phyloP scores from a whole-genome alignment of 2,113 vertebrate genomes.

The Pseudopodoces humilis region DNA sequence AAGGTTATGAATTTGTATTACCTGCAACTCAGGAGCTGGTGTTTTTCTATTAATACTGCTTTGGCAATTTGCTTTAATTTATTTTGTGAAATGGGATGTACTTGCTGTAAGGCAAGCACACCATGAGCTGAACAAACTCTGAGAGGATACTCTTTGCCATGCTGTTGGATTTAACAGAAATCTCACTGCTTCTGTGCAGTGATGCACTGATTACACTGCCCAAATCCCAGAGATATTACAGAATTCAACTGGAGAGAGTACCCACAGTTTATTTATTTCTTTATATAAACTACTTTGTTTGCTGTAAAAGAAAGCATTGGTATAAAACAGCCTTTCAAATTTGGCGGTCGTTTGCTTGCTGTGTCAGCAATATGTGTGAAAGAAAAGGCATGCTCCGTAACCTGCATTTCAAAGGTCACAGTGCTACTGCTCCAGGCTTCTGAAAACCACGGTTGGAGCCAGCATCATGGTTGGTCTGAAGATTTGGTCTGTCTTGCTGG shows the following conservation, averaged over 20 bases:
- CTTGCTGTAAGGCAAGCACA: neutral
- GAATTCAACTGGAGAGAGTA: neutral
- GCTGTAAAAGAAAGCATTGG: neutral
- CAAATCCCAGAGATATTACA: too few relatives aligned
- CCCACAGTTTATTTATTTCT: neutral
- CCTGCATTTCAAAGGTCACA: constrained; percentile 42
- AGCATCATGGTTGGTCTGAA: constrained; percentile 56
- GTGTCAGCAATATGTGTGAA: constrained; percentile 40
- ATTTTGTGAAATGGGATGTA: neutral
- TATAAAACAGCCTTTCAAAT: neutral
- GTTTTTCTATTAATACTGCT: neutral
- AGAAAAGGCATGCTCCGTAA: neutral
- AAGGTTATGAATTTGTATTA: neutral
- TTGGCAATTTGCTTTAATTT: neutral
- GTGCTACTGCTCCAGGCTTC: neutral
- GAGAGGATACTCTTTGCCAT: neutral
- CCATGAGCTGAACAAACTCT: neutral
- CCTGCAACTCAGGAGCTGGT: accelerated
- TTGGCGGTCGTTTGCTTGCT: neutral
- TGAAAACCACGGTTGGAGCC: neutral
- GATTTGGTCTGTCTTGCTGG: constrained; percentile 12
- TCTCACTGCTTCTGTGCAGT: neutral
- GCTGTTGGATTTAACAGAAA: neutral
- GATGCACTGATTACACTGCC: neutral
- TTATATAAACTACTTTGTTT: neutral